phyloP scores from a whole-genome alignment of 1,140 invertebrate genomes.

The Dreissena rostriformis region DNA sequence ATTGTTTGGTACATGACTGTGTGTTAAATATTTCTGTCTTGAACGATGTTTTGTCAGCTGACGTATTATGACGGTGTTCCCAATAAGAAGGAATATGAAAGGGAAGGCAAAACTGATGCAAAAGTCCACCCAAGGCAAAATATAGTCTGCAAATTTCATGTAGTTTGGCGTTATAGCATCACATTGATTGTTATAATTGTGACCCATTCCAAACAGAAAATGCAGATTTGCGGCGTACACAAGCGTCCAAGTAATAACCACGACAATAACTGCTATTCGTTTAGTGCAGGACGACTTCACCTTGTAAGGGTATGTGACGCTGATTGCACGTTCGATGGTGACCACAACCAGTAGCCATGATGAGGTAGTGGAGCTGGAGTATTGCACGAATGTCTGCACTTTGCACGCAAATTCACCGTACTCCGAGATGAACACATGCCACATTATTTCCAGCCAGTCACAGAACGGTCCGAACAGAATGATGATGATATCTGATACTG shows the following conservation, averaged over 20 bases:
- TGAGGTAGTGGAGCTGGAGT: constrained; percentile 49
- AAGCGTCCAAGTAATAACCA: constrained; percentile 15
- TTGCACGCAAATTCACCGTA: constrained; percentile 54
- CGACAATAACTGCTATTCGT: constrained; percentile 9
- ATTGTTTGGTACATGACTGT: constrained; percentile 13
- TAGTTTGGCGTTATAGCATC: constrained; percentile 2
- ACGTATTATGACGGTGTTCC: constrained; percentile 38
- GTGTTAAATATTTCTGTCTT: constrained; percentile 17
- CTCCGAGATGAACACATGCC: constrained; percentile 29
- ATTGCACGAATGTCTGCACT: constrained; percentile 30
- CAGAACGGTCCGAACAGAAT: constrained; percentile 56
- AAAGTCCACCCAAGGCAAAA: constrained; percentile 64
- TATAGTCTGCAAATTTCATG: constrained; percentile 44
- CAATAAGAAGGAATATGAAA: constrained; percentile 29
- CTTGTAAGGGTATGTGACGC: constrained; percentile 44
- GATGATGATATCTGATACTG: constrained; percentile 63
- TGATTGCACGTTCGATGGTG: constrained; percentile 53
- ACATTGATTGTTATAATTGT: constrained; percentile 33
- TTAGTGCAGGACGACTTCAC: constrained; percentile 32
- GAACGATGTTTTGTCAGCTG: constrained; percentile 26
- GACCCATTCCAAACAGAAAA: constrained; percentile 53
- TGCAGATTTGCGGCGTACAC: constrained; percentile 42
- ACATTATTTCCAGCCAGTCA: constrained; percentile 54
- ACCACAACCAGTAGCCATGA: constrained; percentile 61
- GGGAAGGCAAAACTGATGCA: constrained; percentile 37